Conservation (phyloP, 2,113 vertebrate species). For the Alectura lathami region DNA sequence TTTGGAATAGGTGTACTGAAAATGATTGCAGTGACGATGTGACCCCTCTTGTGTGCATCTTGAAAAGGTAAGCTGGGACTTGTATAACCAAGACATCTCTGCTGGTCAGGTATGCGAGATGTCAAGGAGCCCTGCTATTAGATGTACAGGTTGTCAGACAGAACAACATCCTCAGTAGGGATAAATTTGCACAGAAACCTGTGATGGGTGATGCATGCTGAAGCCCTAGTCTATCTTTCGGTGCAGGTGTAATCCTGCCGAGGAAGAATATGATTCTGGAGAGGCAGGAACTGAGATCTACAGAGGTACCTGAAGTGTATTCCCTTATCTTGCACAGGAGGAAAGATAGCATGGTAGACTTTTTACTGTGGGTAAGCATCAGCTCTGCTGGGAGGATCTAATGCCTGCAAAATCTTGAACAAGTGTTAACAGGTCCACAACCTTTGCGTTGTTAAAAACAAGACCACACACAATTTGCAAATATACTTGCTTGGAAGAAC, state of each 20-base stretch:
- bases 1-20: neutral
- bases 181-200: neutral
- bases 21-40: neutral
- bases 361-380: neutral
- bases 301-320: neutral
- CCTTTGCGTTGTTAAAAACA: neutral
- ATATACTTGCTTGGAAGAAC: neutral
- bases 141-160: neutral
- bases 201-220: neutral
- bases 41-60: neutral
- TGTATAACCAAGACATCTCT: neutral
- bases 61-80: neutral
- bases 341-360: neutral
- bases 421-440: neutral
- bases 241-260: neutral
- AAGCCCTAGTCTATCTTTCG: neutral
- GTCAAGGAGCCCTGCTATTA: neutral
- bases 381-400: neutral
- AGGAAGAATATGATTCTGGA: neutral
- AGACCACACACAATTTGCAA: neutral
- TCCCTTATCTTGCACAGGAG: rapidly evolving
- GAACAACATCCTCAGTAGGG: neutral
- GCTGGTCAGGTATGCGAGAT: neutral
- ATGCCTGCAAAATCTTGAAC: neutral
- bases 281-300: neutral